These are phyloP conservation scores for Phymorhynchus buccinoides DNA, from an alignment of 1,140 invertebrate species.

Conservation along the genomic window DNA sequence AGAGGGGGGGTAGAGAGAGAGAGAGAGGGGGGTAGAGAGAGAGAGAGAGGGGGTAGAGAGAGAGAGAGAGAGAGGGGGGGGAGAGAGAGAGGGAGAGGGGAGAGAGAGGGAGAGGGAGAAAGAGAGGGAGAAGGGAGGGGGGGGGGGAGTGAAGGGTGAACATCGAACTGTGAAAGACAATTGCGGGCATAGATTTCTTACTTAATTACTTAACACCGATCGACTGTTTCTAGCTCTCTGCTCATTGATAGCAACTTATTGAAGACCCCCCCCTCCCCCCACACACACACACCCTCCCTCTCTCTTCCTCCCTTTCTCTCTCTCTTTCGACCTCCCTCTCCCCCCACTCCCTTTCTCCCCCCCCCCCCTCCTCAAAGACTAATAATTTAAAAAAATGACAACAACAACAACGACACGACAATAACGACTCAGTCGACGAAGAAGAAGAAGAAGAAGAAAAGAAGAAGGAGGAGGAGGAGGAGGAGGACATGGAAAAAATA, in stretches of 20 bases:
- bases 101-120: not conserved
- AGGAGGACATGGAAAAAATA: not conserved
- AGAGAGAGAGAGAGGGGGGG: not conserved
- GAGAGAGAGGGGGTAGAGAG: not conserved
- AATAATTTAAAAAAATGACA: not conserved
- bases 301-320: too few species aligned
- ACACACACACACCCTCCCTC: not conserved
- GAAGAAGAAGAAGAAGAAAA: too few species aligned
- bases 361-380: not conserved
- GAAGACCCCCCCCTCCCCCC: not conserved
- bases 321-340: conserved; percentile 19
- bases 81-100: not conserved
- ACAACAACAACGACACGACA: too few species aligned
- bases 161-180: not conserved
- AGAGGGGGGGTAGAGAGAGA: too few species aligned
- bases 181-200: too few species aligned
- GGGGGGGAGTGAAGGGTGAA: not conserved
- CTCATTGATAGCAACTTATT: too few species aligned
- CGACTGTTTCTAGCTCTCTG: too few species aligned
- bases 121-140: conserved; percentile 6
- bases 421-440: too few species aligned
- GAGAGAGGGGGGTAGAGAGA: not conserved
- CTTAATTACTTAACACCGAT: too few species aligned
- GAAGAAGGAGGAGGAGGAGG: not conserved
- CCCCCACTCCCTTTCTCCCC: not conserved